A percentile compares a stretch with the other conserved stretches of the same genome.
Evolutionary conservation across 1,140 invertebrate species (phyloP).

Genomic region (Ceratosolen solmsi): DNA sequence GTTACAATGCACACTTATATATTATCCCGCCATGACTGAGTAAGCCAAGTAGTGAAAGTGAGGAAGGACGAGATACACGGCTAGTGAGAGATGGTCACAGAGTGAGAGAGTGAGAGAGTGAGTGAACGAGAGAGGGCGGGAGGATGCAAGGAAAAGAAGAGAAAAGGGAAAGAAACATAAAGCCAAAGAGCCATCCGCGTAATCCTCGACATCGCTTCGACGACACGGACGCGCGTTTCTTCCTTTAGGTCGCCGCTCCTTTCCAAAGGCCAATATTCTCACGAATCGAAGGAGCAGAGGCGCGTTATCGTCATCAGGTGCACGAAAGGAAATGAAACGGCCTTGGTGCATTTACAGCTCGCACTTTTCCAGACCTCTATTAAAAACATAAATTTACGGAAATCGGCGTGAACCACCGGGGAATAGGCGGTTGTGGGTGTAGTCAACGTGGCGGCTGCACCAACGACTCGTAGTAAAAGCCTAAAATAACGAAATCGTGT

Average conservation of each 20-base stretch:
- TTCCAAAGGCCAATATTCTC: conserved; percentile 23
- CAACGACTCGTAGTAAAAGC: not conserved
- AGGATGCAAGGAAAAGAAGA: not conserved
- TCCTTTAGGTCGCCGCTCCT: not conserved
- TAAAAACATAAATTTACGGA: conserved; percentile 64
- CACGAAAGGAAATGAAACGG: conserved; percentile 1
- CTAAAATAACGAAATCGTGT: conserved; percentile 65
- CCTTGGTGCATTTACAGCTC: not conserved
- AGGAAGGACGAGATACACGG: no score
- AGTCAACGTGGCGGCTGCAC: not conserved
- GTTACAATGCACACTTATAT: no score
- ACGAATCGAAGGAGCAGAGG: not conserved
- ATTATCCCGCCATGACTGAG: no score
- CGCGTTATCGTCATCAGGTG: conserved; percentile 26
- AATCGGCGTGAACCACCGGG: not conserved
- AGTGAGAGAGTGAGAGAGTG: not conserved
- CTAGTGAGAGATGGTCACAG: not conserved
- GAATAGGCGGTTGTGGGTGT: not conserved
- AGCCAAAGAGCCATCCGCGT: conserved; percentile 18
- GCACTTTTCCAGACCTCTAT: conserved; percentile 39
- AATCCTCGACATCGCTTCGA: conserved; percentile 26
- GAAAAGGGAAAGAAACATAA: conserved; percentile 10
- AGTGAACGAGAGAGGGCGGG: not conserved
- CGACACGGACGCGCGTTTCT: conserved; percentile 23
- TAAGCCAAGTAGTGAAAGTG: no score